Evolutionary conservation across 1,140 invertebrate genomes (phyloP).

Genomic region (Andricus grossulariae): DNA sequence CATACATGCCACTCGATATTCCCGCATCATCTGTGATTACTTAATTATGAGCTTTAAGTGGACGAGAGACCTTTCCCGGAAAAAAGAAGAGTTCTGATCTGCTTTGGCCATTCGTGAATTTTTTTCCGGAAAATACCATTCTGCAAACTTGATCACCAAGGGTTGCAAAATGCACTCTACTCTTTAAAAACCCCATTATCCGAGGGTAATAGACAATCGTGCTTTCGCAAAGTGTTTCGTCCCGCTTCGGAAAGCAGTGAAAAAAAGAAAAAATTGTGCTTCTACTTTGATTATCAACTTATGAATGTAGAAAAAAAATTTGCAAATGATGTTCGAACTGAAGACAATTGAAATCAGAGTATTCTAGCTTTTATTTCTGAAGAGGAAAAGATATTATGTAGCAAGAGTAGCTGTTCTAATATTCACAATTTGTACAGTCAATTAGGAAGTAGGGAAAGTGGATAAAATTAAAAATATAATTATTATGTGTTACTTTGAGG

Average conservation of each 20-base stretch:
- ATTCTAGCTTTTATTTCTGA: too few species aligned
- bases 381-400: too few species aligned
- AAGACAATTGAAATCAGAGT: neutral
- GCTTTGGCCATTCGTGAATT: conserved; percentile 48
- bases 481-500: too few species aligned
- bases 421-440: too few species aligned
- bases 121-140: neutral
- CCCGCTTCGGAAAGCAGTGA: neutral
- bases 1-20: conserved; percentile 55
- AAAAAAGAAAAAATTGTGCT: neutral
- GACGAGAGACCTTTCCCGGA: conserved; percentile 43
- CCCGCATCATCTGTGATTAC: conserved; percentile 64
- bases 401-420: too few species aligned
- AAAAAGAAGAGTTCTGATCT: conserved; percentile 31
- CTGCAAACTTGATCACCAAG: conserved; percentile 33
- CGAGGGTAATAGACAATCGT: conserved; percentile 53
- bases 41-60: conserved; percentile 65
- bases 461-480: too few species aligned
- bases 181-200: conserved; percentile 59
- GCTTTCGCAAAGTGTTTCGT: conserved; percentile 49
- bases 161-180: conserved; percentile 46
- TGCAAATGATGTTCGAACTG: neutral
- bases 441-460: too few species aligned
- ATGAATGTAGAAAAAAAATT: neutral
- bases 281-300: neutral